Percentiles rank a stretch among this genome's conserved stretches.
phyloP scores from a whole-genome alignment of 2,113 vertebrate genomes.

The Brevimyrus niger region DNA sequence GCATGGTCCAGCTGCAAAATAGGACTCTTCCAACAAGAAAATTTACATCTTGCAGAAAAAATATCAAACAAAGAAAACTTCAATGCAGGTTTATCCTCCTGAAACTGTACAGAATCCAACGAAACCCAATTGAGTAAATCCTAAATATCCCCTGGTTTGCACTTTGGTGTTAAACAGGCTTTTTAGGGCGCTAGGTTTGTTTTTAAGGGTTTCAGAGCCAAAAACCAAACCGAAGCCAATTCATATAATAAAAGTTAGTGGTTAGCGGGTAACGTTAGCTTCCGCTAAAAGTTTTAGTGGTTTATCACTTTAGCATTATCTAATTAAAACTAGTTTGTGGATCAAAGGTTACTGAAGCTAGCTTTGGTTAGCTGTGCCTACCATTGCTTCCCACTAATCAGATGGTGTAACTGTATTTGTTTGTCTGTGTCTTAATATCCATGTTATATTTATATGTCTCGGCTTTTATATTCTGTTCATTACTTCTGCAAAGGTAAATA shows the following conservation, averaged over 20 bases:
- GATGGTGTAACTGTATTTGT: neutral
- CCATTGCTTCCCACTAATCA: neutral
- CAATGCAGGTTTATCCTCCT: neutral
- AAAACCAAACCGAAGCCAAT: neutral
- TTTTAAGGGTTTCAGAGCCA: neutral
- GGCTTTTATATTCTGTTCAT: neutral
- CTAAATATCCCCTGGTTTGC: neutral
- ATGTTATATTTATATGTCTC: neutral
- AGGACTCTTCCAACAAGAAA: neutral
- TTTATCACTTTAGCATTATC: neutral
- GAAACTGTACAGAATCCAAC: neutral
- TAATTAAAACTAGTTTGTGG: neutral
- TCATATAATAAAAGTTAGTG: neutral
- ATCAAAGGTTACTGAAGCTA: neutral
- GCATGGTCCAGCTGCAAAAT: neutral
- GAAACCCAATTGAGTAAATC: neutral
- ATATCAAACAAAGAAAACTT: neutral
- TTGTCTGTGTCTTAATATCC: neutral
- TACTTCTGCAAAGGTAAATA: neutral
- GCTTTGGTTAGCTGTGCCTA: neutral
- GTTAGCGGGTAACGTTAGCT: neutral
- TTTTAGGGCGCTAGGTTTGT: neutral
- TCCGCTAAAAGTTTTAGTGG: neutral
- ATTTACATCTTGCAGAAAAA: neutral
- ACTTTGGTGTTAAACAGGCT: neutral